Percentiles rank a stretch among this genome's conserved stretches.
Evolutionary conservation across 2,888 invertebrate species (phyloP).

Genomic region (Meloe dianella): DNA sequence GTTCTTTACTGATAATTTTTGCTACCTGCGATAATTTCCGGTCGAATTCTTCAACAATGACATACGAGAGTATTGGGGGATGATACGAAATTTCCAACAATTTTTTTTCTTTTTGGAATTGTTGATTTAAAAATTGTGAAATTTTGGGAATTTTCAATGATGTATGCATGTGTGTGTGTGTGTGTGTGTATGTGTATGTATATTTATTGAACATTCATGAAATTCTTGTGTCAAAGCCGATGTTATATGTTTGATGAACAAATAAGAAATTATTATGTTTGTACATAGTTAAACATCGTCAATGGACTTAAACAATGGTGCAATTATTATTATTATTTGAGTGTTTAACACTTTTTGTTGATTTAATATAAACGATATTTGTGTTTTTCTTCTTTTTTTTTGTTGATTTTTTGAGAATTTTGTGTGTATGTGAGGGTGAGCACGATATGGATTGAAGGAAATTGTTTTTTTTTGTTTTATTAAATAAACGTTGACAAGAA

Average conservation of each 20-base stretch:
- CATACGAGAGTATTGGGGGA: not conserved
- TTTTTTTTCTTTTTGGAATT: not conserved
- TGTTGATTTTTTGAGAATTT: not conserved
- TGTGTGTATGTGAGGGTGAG: not conserved
- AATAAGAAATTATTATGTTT: conserved; percentile 42
- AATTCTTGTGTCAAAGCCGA: conserved; percentile 40
- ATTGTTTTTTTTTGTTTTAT: not conserved
- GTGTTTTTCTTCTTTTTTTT: not conserved
- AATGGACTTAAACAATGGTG: conserved; percentile 49
- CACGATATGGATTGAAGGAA: not conserved
- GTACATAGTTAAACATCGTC: conserved; percentile 47
- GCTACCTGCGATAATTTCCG: conserved; percentile 6
- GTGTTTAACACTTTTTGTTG: conserved; percentile 48
- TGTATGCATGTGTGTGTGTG: conserved; percentile 35
- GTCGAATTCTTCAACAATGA: conserved; percentile 11
- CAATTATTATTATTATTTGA: conserved; percentile 48
- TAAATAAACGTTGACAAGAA: not conserved
- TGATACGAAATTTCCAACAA: not conserved
- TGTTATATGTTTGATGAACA: conserved; percentile 39
- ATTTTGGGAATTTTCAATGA: conserved; percentile 19
- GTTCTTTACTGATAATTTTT: not conserved
- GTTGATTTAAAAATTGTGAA: not conserved
- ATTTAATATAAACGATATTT: conserved; percentile 18
- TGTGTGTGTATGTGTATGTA: conserved; percentile 32
- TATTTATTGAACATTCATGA: conserved; percentile 42